A percentile compares a stretch with the other conserved stretches of the same genome.
phyloP scores from a whole-genome alignment of 2,113 vertebrate species.

The Isichthys henryi region DNA sequence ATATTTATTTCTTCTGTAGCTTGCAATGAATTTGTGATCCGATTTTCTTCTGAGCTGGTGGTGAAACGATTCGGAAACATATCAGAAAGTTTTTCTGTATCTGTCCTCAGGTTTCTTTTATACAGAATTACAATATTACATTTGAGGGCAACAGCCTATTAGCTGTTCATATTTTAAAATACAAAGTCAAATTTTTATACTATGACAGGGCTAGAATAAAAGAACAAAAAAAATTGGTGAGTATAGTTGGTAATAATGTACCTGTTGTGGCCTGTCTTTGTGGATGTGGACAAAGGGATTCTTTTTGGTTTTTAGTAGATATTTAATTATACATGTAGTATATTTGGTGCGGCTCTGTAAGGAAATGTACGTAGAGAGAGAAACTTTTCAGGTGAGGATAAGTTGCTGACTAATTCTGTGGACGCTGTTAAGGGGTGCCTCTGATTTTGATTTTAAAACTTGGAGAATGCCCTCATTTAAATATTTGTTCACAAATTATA shows the following conservation, averaged over 20 bases:
- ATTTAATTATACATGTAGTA: constrained; percentile 8
- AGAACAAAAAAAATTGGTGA: neutral
- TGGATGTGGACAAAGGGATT: constrained; percentile 34
- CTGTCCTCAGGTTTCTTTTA: constrained; percentile 17
- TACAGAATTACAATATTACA: neutral
- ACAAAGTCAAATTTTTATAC: constrained; percentile 7
- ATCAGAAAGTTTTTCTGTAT: neutral
- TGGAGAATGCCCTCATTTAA: neutral
- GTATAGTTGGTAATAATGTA: constrained; percentile 1
- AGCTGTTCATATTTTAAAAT: constrained; percentile 1
- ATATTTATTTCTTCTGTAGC: neutral
- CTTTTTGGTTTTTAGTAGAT: constrained; percentile 1
- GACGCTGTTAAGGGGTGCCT: neutral
- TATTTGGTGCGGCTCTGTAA: neutral
- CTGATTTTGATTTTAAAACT: neutral
- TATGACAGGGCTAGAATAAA: neutral
- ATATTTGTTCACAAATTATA: neutral
- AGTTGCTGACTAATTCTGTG: neutral
- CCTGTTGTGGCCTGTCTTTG: constrained; percentile 4
- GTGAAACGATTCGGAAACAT: neutral
- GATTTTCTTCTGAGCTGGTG: neutral
- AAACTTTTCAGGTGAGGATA: neutral
- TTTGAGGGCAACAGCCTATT: neutral
- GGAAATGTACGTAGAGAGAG: neutral
- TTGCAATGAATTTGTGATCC: neutral